These are phyloP conservation scores for Chanos chanos DNA, from an alignment of 2,797 vertebrate genomes.

Conservation along the genomic window DNA sequence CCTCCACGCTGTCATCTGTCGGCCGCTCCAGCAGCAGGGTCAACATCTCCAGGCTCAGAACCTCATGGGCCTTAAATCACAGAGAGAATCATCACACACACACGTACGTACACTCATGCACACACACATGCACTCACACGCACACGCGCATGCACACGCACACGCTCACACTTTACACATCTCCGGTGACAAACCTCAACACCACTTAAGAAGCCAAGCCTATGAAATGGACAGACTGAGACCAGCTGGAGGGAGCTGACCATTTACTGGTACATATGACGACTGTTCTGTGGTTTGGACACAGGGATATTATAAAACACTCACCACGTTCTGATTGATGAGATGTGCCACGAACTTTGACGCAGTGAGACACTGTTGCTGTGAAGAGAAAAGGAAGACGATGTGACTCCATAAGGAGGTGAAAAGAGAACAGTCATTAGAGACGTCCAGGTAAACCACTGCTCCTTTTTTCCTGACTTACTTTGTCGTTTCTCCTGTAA, in stretches of 20 bases:
- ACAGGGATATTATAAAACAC: slow-evolving; percentile 42
- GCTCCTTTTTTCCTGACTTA: slow-evolving; percentile 36
- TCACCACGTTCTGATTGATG: slow-evolving; percentile 98
- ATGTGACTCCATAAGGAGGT: not conserved
- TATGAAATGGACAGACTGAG: no score
- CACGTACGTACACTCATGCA: not conserved
- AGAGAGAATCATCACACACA: not conserved
- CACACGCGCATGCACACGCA: not conserved
- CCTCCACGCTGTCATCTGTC: slow-evolving; percentile 96
- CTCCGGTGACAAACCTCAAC: no score
- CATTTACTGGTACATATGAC: no score
- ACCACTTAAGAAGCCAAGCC: no score
- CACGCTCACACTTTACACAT: no score
- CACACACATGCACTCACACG: no score
- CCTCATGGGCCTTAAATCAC: slow-evolving; percentile 89
- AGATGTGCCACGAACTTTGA: slow-evolving; percentile 98
- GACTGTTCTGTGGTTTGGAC: not conserved
- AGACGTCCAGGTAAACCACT: not conserved
- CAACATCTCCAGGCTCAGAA: slow-evolving; percentile 95
- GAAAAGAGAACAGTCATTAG: not conserved
- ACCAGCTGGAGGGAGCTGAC: no score
- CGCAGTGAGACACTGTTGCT: slow-evolving; percentile 95
- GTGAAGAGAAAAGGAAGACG: slow-evolving; percentile 50
- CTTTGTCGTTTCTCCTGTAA: slow-evolving; percentile 96
- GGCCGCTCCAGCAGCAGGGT: slow-evolving; percentile 93